Conservation (phyloP, 2,797 vertebrate species). For the Chrysolophus pictus region DNA sequence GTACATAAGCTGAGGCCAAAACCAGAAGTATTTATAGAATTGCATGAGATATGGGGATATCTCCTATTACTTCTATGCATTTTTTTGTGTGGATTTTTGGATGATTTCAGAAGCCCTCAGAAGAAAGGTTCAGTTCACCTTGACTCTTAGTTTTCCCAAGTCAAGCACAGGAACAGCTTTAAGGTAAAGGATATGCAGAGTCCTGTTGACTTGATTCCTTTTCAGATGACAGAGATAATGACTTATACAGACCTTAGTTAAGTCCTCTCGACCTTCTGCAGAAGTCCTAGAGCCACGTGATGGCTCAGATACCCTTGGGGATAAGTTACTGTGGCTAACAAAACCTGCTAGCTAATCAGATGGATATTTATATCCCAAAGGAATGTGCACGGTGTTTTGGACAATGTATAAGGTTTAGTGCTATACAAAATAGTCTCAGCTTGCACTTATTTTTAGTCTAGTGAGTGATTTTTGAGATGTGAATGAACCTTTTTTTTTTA, state of each 20-base stretch:
- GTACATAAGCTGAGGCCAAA: neutral
- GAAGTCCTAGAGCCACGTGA: slow-evolving; percentile 39
- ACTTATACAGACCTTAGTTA: slow-evolving; percentile 63
- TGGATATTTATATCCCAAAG: slow-evolving; percentile 71
- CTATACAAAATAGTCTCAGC: neutral
- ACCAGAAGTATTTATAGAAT: neutral
- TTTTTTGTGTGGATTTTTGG: neutral
- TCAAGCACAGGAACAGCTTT: neutral
- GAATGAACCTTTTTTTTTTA: neutral
- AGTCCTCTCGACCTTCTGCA: slow-evolving; percentile 64
- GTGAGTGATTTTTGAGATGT: neutral
- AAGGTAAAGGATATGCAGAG: neutral
- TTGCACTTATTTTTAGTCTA: neutral
- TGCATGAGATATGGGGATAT: rapidly evolving
- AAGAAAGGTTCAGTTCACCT: slow-evolving; percentile 42
- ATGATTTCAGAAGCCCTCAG: neutral
- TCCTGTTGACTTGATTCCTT: slow-evolving; percentile 30
- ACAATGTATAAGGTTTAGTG: slow-evolving; percentile 53
- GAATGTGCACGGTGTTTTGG: slow-evolving; percentile 46
- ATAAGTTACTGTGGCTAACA: slow-evolving; percentile 59
- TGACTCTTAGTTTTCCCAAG: neutral
- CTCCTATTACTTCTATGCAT: neutral
- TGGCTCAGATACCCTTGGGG: slow-evolving; percentile 43
- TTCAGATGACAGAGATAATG: neutral
- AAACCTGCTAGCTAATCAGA: slow-evolving; percentile 71